phyloP scores from a whole-genome alignment of 2,888 invertebrate genomes.

The Drosophila kuntzei region DNA sequence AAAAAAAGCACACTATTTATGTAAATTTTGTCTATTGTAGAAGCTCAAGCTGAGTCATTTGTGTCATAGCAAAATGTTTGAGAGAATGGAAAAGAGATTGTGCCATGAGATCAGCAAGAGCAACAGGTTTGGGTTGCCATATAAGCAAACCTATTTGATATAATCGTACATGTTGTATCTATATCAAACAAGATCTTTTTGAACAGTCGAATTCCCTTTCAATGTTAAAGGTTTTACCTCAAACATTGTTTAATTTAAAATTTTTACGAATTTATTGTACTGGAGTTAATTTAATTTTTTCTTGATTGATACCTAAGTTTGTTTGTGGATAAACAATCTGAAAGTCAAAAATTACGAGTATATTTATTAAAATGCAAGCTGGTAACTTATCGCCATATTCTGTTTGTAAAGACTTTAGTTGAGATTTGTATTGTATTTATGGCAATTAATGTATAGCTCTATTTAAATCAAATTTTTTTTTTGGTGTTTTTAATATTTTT shows the following conservation, averaged over 20 bases:
- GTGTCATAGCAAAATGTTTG: constrained; percentile 48
- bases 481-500: background rate
- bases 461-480: background rate
- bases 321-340: background rate
- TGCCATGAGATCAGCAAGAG: constrained; percentile 53
- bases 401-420: background rate
- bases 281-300: background rate
- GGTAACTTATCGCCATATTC: background rate
- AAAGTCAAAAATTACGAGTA: background rate
- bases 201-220: background rate
- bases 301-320: background rate
- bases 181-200: constrained; percentile 14
- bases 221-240: background rate
- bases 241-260: background rate
- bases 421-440: background rate
- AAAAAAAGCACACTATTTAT: constrained; percentile 41
- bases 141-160: constrained; percentile 22
- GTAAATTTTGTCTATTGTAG: constrained; percentile 50
- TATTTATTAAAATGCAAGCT: background rate
- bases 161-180: background rate
- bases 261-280: background rate
- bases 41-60: constrained; percentile 49
- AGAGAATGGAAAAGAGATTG: constrained; percentile 47
- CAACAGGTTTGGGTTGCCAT: constrained; percentile 49
- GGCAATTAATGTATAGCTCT: background rate